Percentiles rank a stretch among this genome's conserved stretches.
Conservation (phyloP, 2,888 invertebrate species). For the Meganola albula region DNA sequence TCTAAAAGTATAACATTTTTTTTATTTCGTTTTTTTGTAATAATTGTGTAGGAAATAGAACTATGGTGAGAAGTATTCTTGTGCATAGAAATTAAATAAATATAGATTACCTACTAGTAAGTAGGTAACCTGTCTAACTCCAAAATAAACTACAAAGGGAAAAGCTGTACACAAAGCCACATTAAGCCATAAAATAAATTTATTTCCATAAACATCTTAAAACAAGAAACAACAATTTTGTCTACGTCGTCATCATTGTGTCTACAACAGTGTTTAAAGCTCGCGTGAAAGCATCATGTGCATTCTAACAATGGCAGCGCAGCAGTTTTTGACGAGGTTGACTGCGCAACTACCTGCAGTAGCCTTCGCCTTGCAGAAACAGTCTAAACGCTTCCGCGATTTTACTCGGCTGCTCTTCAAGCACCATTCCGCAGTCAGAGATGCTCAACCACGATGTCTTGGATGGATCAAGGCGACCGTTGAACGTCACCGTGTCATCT, state of each 20-base stretch:
- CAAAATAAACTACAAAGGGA: too few relatives aligned
- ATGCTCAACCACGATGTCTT: conserved; percentile 99
- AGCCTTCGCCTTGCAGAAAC: conserved; percentile 98
- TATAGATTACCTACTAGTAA: too few relatives aligned
- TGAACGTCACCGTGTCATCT: conserved; percentile 97
- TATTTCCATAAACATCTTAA: conserved; percentile 66
- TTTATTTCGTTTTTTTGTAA: too few relatives aligned
- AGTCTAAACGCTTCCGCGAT: conserved; percentile 97
- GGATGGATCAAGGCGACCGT: conserved; percentile 95
- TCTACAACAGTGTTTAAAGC: conserved; percentile 71
- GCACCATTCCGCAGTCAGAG: conserved; percentile 97
- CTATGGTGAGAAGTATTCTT: too few relatives aligned
- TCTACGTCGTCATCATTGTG: conserved; percentile 65
- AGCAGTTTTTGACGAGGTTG: conserved; percentile 37
- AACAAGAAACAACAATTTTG: conserved; percentile 62
- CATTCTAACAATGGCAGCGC: conserved; percentile 56
- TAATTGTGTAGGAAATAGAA: too few relatives aligned
- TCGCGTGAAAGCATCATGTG: conserved; percentile 74
- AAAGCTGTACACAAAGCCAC: conserved; percentile 31
- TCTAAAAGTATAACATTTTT: too few relatives aligned
- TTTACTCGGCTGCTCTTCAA: conserved; percentile 98
- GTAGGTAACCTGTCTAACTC: too few relatives aligned
- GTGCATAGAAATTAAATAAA: too few relatives aligned
- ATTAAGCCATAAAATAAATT: conserved; percentile 68
- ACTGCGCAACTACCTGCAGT: conserved; percentile 83